Evolutionary conservation across 2,113 vertebrate genomes (phyloP).

Genomic region (Hippocampus guttulatus): DNA sequence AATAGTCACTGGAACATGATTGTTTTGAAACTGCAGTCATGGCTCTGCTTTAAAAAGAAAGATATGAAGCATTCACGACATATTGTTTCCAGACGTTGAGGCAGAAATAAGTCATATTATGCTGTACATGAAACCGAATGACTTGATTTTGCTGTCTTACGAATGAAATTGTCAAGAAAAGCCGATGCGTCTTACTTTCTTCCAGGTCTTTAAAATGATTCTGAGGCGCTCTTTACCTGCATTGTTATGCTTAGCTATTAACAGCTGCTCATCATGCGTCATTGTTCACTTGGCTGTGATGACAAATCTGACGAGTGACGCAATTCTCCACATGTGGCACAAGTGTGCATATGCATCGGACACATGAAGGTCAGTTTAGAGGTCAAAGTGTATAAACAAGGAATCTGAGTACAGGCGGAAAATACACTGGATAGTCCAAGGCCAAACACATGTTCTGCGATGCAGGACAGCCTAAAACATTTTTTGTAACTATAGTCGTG

Average conservation of each 20-base stretch:
- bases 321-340: background rate
- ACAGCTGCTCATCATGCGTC: constrained; percentile 14
- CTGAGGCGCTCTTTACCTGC: constrained; percentile 23
- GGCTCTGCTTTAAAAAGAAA: constrained; percentile 6
- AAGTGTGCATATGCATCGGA: background rate
- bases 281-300: background rate
- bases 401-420: background rate
- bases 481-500: background rate
- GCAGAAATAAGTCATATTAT: constrained; percentile 5
- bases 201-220: constrained; percentile 19
- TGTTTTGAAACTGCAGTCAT: background rate
- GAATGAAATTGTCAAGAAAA: background rate
- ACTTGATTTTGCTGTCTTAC: background rate
- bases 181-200: background rate
- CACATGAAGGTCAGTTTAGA: constrained; percentile 4
- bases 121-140: constrained; percentile 12
- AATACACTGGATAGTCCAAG: background rate
- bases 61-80: constrained; percentile 24
- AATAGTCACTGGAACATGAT: background rate
- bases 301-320: background rate
- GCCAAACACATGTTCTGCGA: background rate
- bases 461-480: background rate
- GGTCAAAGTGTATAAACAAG: constrained; percentile 1
- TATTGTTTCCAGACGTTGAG: constrained; percentile 2
- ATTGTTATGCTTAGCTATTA: constrained; percentile 18